phyloP scores from a whole-genome alignment of 1,140 invertebrate species.

The Batillaria attramentaria region DNA sequence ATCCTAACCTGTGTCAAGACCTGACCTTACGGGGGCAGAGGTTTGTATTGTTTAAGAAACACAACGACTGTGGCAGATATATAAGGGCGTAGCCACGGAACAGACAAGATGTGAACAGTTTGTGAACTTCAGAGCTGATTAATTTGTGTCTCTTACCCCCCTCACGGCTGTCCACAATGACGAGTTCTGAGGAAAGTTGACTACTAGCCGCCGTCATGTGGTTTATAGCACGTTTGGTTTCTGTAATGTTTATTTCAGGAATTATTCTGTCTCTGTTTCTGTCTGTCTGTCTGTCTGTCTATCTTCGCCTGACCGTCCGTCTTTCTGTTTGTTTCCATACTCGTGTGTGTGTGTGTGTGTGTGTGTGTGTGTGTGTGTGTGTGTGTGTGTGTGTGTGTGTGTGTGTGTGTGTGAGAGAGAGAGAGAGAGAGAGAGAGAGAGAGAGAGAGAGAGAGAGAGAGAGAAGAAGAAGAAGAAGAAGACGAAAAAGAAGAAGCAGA shows the following conservation, averaged over 20 bases:
- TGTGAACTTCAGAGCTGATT: too few relatives aligned
- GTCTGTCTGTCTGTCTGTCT: slow-evolving; percentile 9
- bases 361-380: slow-evolving; percentile 19
- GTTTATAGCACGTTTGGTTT: not conserved
- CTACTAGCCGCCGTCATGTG: not conserved
- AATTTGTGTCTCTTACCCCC: not conserved
- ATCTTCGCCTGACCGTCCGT: not conserved
- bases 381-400: not conserved
- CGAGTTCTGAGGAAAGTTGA: not conserved
- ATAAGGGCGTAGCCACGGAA: too few relatives aligned
- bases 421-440: not conserved
- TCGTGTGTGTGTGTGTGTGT: not conserved
- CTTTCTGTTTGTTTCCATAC: not conserved
- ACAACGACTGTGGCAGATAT: too few relatives aligned
- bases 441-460: too few relatives aligned
- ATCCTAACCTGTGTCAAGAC: too few relatives aligned
- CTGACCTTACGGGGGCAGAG: too few relatives aligned
- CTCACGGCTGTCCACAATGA: not conserved
- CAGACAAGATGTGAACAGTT: too few relatives aligned
- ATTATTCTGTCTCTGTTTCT: not conserved
- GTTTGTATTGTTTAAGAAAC: too few relatives aligned
- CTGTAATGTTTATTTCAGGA: not conserved
- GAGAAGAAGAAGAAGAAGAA: too few relatives aligned
- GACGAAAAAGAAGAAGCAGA: too few relatives aligned
- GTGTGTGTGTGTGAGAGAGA: not conserved